Evolutionary conservation across 2,797 vertebrate species (phyloP), one percentile per base, ranked within the genome.

Genomic region (Cetoscarus ocellatus): DNA sequence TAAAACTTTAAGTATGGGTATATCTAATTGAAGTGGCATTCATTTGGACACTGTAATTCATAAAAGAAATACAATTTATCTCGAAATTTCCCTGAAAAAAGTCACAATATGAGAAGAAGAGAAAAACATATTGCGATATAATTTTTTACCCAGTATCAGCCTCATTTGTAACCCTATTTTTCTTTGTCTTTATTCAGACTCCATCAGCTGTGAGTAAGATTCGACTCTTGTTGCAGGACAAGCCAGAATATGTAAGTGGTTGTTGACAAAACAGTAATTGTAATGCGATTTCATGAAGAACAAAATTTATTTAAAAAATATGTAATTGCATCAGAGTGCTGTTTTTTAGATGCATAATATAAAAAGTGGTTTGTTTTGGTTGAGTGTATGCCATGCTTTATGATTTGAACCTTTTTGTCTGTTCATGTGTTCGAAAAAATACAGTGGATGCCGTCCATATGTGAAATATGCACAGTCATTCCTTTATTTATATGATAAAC

Each of bases 121-220:
- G n/a, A n/a, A n/a, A n/a, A n/a, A n/a, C n/a, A n/a, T n/a, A 27
- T 27, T 27, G 27, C 27, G 2, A 27, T 27, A 27, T 27, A 27
- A 4, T 27, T 27, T n/a, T 27, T 27, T 27, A 27, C 27, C 27
- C 27, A 27, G 4, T 27, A 27, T 27, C 27, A 27, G 27, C 27
- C 27, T 27, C 27, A 27, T 27, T 27, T 27, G 2, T 4, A 27
- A 27, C 27, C 27, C 38, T 27, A 36, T 68, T 10, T 12, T 56
- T 7, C 70, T 1, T 62, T 77, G 15, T 75, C 9, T 77, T 61
- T 81, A 91, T 90, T 84, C 77, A 99, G 98, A 99, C 98, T 3
- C 97, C 98, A 9, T 92, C 97, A 61, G 98, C 98, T 82, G 97
- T 99, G 71, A 95, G 90, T 90, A 97, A 96, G 91, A 95, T 99